phyloP scores from a whole-genome alignment of 2,797 vertebrate species.

The Myripristis jacobus region DNA sequence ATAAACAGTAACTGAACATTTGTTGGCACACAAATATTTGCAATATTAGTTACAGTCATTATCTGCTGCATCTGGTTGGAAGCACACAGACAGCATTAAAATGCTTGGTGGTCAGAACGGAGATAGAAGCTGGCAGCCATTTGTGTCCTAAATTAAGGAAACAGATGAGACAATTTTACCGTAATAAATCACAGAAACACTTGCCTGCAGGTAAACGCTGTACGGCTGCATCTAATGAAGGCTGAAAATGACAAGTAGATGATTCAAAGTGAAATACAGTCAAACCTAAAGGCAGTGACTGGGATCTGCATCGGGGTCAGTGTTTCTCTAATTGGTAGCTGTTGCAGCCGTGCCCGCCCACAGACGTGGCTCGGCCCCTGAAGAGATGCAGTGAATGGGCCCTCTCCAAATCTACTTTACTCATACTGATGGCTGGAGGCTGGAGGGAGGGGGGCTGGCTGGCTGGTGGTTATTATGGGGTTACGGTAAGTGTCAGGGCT shows the following conservation, averaged over 20 bases:
- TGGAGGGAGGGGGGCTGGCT: too few species aligned
- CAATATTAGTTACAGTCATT: not conserved
- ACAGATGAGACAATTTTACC: constrained; percentile 8
- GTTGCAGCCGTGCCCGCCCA: too few species aligned
- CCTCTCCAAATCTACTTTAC: too few species aligned
- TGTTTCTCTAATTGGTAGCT: constrained; percentile 1
- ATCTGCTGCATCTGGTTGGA: constrained; percentile 1
- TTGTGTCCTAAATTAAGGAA: too few species aligned
- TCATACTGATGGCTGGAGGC: too few species aligned
- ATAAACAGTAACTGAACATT: constrained; percentile 20
- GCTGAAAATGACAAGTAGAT: constrained; percentile 30
- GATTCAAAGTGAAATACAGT: not conserved
- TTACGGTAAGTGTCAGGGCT: too few species aligned
- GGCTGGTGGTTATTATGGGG: too few species aligned
- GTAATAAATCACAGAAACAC: constrained; percentile 18
- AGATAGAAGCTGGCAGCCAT: not conserved
- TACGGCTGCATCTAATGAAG: constrained; percentile 13
- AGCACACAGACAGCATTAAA: not conserved
- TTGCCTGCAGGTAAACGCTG: constrained; percentile 6
- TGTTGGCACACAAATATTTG: constrained; percentile 8
- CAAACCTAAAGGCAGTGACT: constrained; percentile 12
- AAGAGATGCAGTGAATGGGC: too few species aligned
- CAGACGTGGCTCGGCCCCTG: too few species aligned
- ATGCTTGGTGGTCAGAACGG: not conserved
- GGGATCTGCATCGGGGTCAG: not conserved